Evolutionary conservation across 2,797 vertebrate species (phyloP).

Genomic region (Phrynocephalus forsythii): DNA sequence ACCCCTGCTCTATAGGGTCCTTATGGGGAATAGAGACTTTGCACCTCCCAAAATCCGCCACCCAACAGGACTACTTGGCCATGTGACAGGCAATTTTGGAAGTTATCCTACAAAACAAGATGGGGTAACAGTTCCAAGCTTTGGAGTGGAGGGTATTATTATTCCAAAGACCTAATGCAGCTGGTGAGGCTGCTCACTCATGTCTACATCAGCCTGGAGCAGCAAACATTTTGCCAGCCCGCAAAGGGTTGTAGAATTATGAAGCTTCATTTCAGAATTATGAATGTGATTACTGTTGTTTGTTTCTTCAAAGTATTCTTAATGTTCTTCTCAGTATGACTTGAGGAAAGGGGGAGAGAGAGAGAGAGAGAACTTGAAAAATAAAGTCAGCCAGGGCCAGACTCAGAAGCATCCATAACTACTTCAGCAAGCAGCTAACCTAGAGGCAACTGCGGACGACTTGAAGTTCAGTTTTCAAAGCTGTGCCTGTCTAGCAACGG

Average conservation of each 20-base stretch:
- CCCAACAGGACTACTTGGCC: no score
- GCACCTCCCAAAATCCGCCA: no score
- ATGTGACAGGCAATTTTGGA: no score
- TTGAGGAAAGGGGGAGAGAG: no score
- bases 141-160: neutral
- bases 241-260: neutral
- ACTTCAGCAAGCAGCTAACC: neutral
- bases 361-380: neutral
- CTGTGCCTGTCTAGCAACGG: neutral
- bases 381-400: neutral
- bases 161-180: neutral
- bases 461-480: slow-evolving; percentile 12
- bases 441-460: no score
- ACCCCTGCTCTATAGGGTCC: no score
- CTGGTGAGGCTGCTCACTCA: neutral
- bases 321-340: neutral
- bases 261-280: neutral
- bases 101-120: no score
- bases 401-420: neutral
- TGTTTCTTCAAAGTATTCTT: neutral
- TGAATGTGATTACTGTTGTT: neutral
- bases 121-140: no score
- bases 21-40: no score
- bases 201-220: neutral
- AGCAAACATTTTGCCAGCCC: neutral